Evolutionary conservation across 2,113 vertebrate genomes (phyloP).

Genomic region (Merops nubicus): DNA sequence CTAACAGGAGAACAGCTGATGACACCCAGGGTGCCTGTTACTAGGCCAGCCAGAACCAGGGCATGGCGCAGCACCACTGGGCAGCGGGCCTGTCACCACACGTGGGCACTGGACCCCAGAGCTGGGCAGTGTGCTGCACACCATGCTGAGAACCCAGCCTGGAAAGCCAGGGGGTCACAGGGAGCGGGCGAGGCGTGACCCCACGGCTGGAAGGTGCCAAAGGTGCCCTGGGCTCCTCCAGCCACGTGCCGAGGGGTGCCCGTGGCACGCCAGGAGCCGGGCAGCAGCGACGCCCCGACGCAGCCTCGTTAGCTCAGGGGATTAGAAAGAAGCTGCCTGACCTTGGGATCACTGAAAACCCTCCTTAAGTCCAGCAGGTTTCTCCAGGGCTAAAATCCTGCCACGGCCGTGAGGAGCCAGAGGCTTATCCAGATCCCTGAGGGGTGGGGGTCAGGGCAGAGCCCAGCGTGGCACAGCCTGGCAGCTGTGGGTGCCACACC

Average conservation of each 20-base stretch:
- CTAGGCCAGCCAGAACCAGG: no score
- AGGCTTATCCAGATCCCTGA: not conserved
- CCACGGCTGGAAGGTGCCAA: no score
- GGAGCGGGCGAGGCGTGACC: no score
- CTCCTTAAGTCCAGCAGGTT: not conserved
- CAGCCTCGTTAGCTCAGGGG: no score
- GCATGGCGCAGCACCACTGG: no score
- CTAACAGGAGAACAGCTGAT: not conserved
- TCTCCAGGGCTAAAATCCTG: not conserved
- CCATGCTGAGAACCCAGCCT: no score
- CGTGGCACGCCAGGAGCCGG: fast-evolving
- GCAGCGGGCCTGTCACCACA: no score
- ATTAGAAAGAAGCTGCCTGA: not conserved
- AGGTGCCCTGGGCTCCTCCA: no score
- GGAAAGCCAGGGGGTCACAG: no score
- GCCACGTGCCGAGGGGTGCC: fast-evolving
- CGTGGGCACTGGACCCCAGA: not conserved
- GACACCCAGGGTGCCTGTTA: fast-evolving
- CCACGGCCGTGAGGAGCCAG: not conserved
- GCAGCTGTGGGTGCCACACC: no score
- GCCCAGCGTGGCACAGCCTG: no score
- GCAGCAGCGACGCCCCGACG: no score
- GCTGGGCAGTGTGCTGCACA: not conserved
- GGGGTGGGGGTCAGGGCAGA: not conserved
- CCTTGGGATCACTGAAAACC: not conserved